Conservation (phyloP, 2,113 vertebrate species). For the Panthera leo region DNA sequence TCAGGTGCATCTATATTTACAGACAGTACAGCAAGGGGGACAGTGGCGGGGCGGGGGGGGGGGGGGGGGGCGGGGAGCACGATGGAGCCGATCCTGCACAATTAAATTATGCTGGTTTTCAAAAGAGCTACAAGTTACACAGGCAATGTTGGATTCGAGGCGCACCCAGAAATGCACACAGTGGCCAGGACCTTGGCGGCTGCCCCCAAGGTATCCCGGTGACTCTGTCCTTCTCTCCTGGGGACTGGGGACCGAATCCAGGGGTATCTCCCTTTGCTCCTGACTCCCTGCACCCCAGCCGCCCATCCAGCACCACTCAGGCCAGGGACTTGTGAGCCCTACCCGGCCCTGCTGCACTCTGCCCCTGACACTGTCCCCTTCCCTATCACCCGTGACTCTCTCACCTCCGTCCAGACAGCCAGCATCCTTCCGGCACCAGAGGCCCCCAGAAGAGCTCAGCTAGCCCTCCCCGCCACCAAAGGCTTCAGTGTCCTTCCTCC, state of each 20-base stretch:
- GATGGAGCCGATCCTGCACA: neutral
- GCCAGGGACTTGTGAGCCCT: rapidly evolving
- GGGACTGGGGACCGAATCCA: neutral
- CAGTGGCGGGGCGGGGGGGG: rapidly evolving
- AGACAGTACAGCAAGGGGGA: neutral
- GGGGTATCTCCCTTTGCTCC: neutral
- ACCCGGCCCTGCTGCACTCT: neutral
- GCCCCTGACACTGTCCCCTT: neutral
- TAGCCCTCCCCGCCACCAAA: neutral
- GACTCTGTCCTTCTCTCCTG: neutral
- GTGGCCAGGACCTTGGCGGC: neutral
- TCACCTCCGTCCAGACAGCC: neutral
- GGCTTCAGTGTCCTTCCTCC: neutral
- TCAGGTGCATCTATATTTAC: conserved; percentile 72
- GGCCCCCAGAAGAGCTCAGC: neutral
- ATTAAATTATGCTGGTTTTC: conserved; percentile 69
- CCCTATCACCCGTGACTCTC: rapidly evolving
- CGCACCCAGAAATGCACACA: rapidly evolving
- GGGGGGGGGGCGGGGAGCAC: neutral
- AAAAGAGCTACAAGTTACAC: conserved; percentile 63
- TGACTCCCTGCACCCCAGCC: neutral
- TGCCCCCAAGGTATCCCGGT: rapidly evolving
- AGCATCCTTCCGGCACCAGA: neutral
- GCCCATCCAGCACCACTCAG: neutral
- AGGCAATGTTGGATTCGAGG: conserved; percentile 43